Base-by-base conservation (phyloP, 2,888 invertebrate genomes). In the Scaeva pyrastri region DNA sequence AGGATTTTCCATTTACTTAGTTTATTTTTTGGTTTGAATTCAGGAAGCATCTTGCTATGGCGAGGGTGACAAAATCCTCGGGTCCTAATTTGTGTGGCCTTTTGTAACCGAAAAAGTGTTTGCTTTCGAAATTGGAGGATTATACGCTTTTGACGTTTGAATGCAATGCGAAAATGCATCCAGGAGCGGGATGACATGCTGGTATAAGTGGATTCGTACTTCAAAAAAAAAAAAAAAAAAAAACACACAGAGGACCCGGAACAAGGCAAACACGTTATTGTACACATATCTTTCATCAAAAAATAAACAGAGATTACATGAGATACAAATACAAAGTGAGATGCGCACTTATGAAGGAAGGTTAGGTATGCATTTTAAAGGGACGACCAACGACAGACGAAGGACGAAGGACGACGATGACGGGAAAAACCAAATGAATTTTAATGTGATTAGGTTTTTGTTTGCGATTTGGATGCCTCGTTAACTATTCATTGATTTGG, bases 101-200 rank as follows among this genome's bases (percentile, higher is more conserved):
- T 85, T 82, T 82, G 66, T 68, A 60, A 71, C 66, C 36, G 62
- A 74, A 81, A 43, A 86, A 76, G 64, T 86, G 78, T 82, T 86
- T 86, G 77, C 82, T 78, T 86, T 86, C 45, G 43, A 81, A 86
- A 86, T 86, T 82, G 77, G 74, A 71, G 83, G 83, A 87, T 87
- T 87, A 87, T 83, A 87, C 87, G 87, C 83, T 87, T 87, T 78
- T 83, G 78, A 79, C 77, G 71, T 87, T 79, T 75, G 72, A 72
- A 78, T 66, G 70, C 64, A 48, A 50, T 68, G 10, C 23, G 45
- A 39, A 45, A 52, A 48, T 77, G 78, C 73, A 78, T 70, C 55
- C 21, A 19, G 74, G 56, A 58, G 5, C 14, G n/a, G 31, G 56
- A 70, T 86, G 68, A 73, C 81, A 81, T 81, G 71, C 76, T 48